Percentiles rank a stretch among this genome's conserved stretches.
phyloP scores from a whole-genome alignment of 35 echinoderm and acorn worm species.

The Anneissia japonica region DNA sequence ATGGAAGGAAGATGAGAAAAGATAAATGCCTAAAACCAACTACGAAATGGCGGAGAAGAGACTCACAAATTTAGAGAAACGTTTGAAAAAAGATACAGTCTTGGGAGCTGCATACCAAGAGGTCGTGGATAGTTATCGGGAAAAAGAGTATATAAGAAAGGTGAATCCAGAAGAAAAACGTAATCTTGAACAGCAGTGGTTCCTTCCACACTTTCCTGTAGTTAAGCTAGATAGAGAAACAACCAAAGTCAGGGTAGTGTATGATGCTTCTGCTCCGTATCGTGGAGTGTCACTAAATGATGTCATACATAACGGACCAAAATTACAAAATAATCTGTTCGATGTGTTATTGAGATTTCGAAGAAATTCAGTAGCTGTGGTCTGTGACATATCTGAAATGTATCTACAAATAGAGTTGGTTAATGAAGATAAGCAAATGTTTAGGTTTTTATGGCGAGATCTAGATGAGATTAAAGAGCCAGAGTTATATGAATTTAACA shows the following conservation, averaged over 20 bases:
- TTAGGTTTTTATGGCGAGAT: constrained; percentile 28
- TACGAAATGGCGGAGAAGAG: neutral
- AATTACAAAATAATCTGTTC: constrained; percentile 24
- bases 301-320: constrained; percentile 31
- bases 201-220: constrained; percentile 41
- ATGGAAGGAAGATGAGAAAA: constrained; percentile 13
- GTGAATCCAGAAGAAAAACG: neutral
- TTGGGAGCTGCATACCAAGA: neutral
- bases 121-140: neutral
- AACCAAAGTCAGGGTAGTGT: constrained; percentile 30
- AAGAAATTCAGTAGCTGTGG: constrained; percentile 19
- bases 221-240: constrained; percentile 26
- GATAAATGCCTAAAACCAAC: neutral
- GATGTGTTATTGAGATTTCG: constrained; percentile 41
- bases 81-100: neutral
- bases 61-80: neutral
- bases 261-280: constrained; percentile 21
- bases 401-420: constrained; percentile 12
- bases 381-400: constrained; percentile 45
- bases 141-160: constrained; percentile 23
- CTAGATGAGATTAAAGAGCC: constrained; percentile 5
- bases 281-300: constrained; percentile 39
- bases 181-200: constrained; percentile 1
- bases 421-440: constrained; percentile 3
- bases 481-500: constrained; percentile 20